Base-by-base conservation (phyloP, 2,797 vertebrate genomes). In the Liasis olivaceus region DNA sequence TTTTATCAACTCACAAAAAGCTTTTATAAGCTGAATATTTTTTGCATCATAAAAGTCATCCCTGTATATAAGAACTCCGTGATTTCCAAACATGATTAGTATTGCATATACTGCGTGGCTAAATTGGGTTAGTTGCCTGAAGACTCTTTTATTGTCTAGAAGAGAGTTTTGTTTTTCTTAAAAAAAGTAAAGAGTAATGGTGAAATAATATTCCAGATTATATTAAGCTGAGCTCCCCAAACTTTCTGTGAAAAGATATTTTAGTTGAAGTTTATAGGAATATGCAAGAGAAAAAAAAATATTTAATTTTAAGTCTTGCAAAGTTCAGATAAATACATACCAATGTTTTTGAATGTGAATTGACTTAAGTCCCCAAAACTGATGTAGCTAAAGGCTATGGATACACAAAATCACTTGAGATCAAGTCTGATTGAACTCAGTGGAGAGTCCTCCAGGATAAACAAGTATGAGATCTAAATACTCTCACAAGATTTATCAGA, bases 1-100 rank as follows among this genome's bases (percentile, higher is more conserved):
- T 96, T 95, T 96, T 96, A 96, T 90, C 94, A 97, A 97, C 89
- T 91, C 95, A 97, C 95, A 97, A 94, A 97, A 97, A 96, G 96
- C 91, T 96, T 97, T 95, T 96, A 95, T 95, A 96, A 96, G 96
- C 91, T 95, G 97, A 97, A 96, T 97, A 97, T 95, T 97, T 96
- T 95, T 90, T 93, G 13, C 94, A 95, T 94, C 56, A 14, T 97
- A 97, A 97, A 97, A 97, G 96, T 94, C 56, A 97, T 95, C 91
- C 92, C 89, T 96, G 88, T 97, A 96, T 96, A 96, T 94, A 96
- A 95, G 95, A 94, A 95, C 95, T 96, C 95, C 93, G 92, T 96
- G 94, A 95, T 97, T 97, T 96, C 93, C 90, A 97, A 95, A 93
- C 88, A 93, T 95, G 81, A 91, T 95, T 97, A 97, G 91, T 91